Base-by-base conservation (phyloP, 2,113 vertebrate genomes). In the Stigmatopora argus region DNA sequence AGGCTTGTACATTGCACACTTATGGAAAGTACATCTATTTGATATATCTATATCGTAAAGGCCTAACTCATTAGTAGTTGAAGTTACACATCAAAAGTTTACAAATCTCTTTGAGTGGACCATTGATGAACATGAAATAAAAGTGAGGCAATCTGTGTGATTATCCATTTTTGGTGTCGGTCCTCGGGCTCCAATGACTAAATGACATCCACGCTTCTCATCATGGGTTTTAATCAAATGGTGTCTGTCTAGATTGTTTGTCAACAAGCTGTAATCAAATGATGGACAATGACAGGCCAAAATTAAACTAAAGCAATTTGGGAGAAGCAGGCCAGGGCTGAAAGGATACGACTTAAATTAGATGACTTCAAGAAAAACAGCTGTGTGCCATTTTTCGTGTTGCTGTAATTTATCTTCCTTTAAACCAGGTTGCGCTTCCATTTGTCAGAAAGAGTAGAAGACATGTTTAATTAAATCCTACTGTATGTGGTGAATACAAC, bases 81-180 rank as follows among this genome's bases (percentile, higher is more conserved):
- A 10, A 6, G 38, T 52, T 66, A 59, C 47, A 70, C 31, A 65
- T 45, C 47, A 68, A 65, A 65, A 60, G 11, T 9, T 57, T 38
- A 44, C 19, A 77, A 35, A 67, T 69, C 1, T 18, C 7, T 3
- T 19, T 56, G 44, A 60, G 65, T 41, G 18, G 46, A 71, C 13
- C 18, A 62, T 17, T 53, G 26, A 53, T 26, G 10, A 14, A 64
- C 3, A 31, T 14, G 62, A 73, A 68, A 67, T 52, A 67, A 73
- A 49, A 64, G 64, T 52, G 14, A 51, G 68, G 9, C 9, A 35
- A 14, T 35, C 9, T 38, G 65, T 62, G 51, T 49, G 65, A 51
- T 34, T 18, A 78, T 65, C 62, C 44, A 47, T 66, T 55, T 51
- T 69, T 70, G 58, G 53, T 75, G 74, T 18, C 67, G 46, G 17